Conservation (phyloP, 2,888 invertebrate genomes). For the Embidobia sp. region DNA sequence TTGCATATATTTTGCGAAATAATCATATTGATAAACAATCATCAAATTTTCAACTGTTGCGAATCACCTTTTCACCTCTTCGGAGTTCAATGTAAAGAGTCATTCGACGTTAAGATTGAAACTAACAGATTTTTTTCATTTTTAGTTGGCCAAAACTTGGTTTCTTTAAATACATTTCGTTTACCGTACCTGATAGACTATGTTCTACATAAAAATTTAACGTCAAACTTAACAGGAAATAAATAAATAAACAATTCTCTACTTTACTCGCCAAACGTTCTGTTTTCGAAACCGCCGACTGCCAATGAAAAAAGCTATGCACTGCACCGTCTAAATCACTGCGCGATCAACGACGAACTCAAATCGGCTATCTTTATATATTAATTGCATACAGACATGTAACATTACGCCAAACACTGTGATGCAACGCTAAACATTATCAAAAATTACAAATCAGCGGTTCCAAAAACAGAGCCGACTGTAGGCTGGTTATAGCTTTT, state of each 20-base stretch:
- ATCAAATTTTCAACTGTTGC: too few relatives aligned
- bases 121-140: too few relatives aligned
- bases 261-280: conserved; percentile 18
- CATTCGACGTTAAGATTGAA: too few relatives aligned
- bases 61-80: too few relatives aligned
- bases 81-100: too few relatives aligned
- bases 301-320: conserved; percentile 27
- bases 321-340: conserved; percentile 3
- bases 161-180: too few relatives aligned
- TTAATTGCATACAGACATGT: conserved; percentile 36
- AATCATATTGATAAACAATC: too few relatives aligned
- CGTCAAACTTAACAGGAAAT: conserved; percentile 13
- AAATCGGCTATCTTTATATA: conserved; percentile 31
- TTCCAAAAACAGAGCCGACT: conserved; percentile 37
- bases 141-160: background rate
- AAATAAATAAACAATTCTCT: conserved; percentile 11
- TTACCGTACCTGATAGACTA: conserved; percentile 57
- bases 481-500: conserved; percentile 25
- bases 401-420: conserved; percentile 17
- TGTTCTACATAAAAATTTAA: conserved; percentile 18
- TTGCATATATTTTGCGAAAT: background rate
- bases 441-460: conserved; percentile 35
- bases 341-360: conserved; percentile 16
- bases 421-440: conserved; percentile 42
- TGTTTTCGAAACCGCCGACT: conserved; percentile 18